Percentiles rank a stretch among this genome's conserved stretches.
Conservation (phyloP, 1,140 invertebrate genomes). For the Rhagoletis pomonella region DNA sequence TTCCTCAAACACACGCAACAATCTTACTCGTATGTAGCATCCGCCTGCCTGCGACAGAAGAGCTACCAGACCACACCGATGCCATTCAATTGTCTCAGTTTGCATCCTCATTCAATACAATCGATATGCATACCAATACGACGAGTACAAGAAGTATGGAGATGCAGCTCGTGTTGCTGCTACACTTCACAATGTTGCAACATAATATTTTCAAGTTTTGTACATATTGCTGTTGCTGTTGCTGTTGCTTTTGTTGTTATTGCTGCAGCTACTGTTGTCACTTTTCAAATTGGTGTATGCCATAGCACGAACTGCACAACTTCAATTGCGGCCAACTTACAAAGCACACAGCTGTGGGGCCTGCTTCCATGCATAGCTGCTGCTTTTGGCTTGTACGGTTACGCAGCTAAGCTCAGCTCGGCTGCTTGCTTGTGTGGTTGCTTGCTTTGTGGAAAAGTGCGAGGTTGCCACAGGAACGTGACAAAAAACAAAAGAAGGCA, state of each 20-base stretch:
- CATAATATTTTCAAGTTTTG: slow-evolving; percentile 48
- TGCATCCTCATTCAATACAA: background rate
- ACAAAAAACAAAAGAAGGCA: slow-evolving; percentile 74
- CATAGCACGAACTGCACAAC: slow-evolving; percentile 44
- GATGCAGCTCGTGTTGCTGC: background rate
- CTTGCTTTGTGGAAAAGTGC: slow-evolving; percentile 36
- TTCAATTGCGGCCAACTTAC: slow-evolving; percentile 43
- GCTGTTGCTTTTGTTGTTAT: slow-evolving; percentile 49
- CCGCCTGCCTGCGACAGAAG: background rate
- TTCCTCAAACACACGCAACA: slow-evolving; percentile 2
- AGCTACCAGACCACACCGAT: background rate
- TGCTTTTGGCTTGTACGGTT: slow-evolving; percentile 1
- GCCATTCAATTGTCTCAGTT: background rate
- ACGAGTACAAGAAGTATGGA: background rate
- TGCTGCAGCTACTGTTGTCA: slow-evolving; percentile 12
- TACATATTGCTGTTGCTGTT: slow-evolving; percentile 52
- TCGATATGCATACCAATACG: background rate
- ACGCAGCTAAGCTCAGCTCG: slow-evolving; percentile 7
- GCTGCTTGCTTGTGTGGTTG: slow-evolving; percentile 23
- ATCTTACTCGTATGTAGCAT: background rate
- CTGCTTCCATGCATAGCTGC: background rate
- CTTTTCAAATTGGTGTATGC: slow-evolving; percentile 42
- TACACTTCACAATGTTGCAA: slow-evolving; percentile 49
- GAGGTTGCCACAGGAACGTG: slow-evolving; percentile 69
- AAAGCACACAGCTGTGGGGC: background rate